A percentile compares a stretch with the other conserved stretches of the same genome.
phyloP scores from a whole-genome alignment of 2,888 invertebrate genomes.

The Drosophila quasianomalipes region DNA sequence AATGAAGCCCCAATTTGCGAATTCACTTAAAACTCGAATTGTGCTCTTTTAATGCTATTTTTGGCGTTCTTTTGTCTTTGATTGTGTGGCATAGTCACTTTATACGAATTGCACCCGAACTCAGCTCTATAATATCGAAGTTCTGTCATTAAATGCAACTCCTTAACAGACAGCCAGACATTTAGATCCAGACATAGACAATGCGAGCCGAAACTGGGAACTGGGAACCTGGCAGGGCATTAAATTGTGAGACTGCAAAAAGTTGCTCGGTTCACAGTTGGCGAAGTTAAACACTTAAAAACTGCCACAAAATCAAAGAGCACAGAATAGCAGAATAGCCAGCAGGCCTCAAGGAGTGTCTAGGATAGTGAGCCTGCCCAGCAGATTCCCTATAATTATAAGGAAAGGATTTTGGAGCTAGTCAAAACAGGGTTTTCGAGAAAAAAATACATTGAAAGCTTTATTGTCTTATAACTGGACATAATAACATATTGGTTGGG shows the following conservation, averaged over 20 bases:
- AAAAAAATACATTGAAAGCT: too few species aligned
- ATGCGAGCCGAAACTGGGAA: slow-evolving; percentile 2
- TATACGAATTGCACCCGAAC: slow-evolving; percentile 13
- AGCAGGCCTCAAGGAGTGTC: slow-evolving; percentile 5
- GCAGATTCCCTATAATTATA: background rate
- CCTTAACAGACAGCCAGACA: slow-evolving; percentile 38
- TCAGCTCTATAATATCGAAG: slow-evolving; percentile 30
- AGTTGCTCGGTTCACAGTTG: slow-evolving; percentile 28
- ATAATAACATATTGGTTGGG: background rate
- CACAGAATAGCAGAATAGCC: slow-evolving; percentile 13
- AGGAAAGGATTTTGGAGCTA: too few species aligned
- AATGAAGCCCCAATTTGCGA: slow-evolving; percentile 15
- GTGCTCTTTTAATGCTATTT: slow-evolving; percentile 11
- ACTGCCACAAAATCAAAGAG: slow-evolving; percentile 73
- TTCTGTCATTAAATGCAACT: slow-evolving; percentile 54
- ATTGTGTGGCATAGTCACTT: slow-evolving; percentile 14
- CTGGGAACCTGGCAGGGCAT: slow-evolving; percentile 21
- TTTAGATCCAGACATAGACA: slow-evolving; percentile 8
- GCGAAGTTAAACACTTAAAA: slow-evolving; percentile 73
- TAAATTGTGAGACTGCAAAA: slow-evolving; percentile 71
- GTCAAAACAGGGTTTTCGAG: too few species aligned
- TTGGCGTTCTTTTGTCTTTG: slow-evolving; percentile 14
- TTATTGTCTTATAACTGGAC: too few species aligned
- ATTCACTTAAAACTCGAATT: slow-evolving; percentile 7
- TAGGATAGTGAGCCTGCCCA: background rate